Conservation (phyloP, 2,888 invertebrate genomes). For the Sialis lutaria region DNA sequence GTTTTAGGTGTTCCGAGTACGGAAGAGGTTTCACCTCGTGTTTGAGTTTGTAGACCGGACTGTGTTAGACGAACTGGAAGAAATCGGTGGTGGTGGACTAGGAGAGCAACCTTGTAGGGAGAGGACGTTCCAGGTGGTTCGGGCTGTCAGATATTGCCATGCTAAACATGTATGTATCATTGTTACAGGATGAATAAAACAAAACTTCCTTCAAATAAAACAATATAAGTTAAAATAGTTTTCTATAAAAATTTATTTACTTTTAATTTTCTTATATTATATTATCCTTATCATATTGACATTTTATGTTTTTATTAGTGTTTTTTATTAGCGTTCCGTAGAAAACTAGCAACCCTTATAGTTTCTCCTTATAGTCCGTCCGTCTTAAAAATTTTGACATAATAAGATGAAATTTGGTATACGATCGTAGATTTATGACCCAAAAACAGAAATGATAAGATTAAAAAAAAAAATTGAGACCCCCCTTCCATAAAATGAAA, state of each 20-base stretch:
- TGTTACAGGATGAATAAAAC: not conserved
- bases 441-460: no score
- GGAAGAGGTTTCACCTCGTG: constrained; percentile 70
- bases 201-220: not conserved
- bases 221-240: not conserved
- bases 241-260: not conserved
- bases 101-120: constrained; percentile 56
- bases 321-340: no score
- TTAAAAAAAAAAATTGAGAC: no score
- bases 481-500: no score
- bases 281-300: not conserved
- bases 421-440: no score
- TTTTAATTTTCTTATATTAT: not conserved
- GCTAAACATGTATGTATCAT: constrained; percentile 50
- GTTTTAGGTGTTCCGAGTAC: constrained; percentile 51
- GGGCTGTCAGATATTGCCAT: constrained; percentile 69
- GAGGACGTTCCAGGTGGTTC: constrained; percentile 65
- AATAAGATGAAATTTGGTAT: no score
- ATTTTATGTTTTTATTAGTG: not conserved
- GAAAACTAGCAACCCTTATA: no score
- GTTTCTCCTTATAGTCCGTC: no score
- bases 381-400: no score
- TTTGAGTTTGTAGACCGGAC: constrained; percentile 81
- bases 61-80: constrained; percentile 67
- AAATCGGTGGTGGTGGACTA: constrained; percentile 49